Evolutionary conservation across 2,113 vertebrate species (phyloP), one percentile per base, ranked within the genome.

Genomic region (Scophthalmus maximus): DNA sequence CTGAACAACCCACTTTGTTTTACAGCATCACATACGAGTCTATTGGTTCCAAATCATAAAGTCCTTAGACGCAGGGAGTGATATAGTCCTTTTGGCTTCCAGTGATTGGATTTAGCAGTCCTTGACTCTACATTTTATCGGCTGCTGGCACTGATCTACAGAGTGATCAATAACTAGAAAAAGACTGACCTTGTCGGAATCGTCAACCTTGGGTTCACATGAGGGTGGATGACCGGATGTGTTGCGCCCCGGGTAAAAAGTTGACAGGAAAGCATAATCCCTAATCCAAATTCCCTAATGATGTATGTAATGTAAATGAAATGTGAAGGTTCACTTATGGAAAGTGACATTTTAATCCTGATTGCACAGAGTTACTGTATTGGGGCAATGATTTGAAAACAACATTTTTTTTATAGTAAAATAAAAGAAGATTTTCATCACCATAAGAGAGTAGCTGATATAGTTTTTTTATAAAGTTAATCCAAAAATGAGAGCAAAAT

Each of bases 41-140:
- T 81, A 89, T 91, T 90, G 83, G 85, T 92, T 92, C 88, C 88
- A 88, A 87, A 86, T 88, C 88, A 92, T 92, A 92, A 90, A 90
- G 72, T 86, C 83, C 68, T 79, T 67, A 32, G 51, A 56, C 11
- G 63, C 80, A 38, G 68, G 67, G 74, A 66, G 78, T 85, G 67
- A 89, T 87, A 75, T 83, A 81, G 77, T 84, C 74, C 73, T 64
- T 60, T 71, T 78, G 82, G 70, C 77, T 67, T 70, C 26, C 76
- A 49, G 64, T 78, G 84, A 87, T 86, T 89, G 84, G 85, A 90
- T 88, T 79, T 81, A 84, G 81, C 34, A 84, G 88, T 68, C 87
- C 87, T 89, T 87, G 87, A 87, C 83, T 86, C 79, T 52, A 52
- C 59, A 72, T 86, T 86, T 84, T 87, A 91, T 82, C 80, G 85